Percentiles rank a stretch among this genome's conserved stretches.
phyloP scores from a whole-genome alignment of 2,797 vertebrate genomes.

The Chloroceryle amazona region DNA sequence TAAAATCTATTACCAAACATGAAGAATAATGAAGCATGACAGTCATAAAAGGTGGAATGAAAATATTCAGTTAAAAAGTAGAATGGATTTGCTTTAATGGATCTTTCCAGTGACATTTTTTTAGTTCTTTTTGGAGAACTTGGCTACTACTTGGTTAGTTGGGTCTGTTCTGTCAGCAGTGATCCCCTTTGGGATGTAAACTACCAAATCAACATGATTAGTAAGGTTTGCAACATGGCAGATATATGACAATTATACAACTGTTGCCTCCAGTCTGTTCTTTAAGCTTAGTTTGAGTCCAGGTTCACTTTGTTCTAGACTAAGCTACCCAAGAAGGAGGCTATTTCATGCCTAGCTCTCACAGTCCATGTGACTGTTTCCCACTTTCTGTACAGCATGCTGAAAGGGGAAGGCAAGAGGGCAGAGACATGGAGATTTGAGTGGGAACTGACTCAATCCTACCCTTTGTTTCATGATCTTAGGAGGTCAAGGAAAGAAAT shows the following conservation, averaged over 20 bases:
- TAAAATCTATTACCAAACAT: constrained; percentile 21
- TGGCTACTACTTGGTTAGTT: neutral
- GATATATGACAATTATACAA: neutral
- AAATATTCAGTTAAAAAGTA: neutral
- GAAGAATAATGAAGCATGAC: neutral
- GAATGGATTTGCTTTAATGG: neutral
- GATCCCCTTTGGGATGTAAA: neutral
- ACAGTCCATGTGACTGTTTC: neutral
- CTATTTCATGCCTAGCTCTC: neutral
- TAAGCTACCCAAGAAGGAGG: neutral
- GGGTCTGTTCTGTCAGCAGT: neutral
- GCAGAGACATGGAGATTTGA: neutral
- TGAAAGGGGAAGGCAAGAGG: neutral
- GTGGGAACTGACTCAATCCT: neutral
- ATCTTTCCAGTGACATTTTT: neutral
- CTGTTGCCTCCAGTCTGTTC: neutral
- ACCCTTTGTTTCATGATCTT: neutral
- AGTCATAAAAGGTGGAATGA: neutral
- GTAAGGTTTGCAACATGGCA: neutral
- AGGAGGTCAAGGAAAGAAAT: neutral
- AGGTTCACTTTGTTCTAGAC: neutral
- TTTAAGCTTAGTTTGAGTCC: constrained; percentile 14
- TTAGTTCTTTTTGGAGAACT: neutral
- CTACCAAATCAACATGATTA: neutral
- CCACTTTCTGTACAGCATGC: neutral